Evolutionary conservation across 2,888 invertebrate species (phyloP).

Genomic region (Malthinus seriepunctatus): DNA sequence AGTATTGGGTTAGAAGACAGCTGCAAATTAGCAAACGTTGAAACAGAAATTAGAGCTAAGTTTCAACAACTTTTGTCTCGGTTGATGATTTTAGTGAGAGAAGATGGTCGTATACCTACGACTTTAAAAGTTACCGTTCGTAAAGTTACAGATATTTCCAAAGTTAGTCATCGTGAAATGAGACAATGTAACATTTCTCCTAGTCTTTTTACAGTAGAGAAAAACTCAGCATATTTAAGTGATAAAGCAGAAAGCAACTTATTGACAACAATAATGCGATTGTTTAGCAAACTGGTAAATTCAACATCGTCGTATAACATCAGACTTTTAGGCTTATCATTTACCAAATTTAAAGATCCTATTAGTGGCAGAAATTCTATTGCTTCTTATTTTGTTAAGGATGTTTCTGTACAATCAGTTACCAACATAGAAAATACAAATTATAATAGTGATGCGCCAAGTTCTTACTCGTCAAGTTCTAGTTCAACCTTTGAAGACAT

Average conservation of each 20-base stretch:
- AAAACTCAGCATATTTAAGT: slow-evolving; percentile 51
- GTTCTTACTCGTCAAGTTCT: not conserved
- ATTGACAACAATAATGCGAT: slow-evolving; percentile 70
- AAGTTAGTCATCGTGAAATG: slow-evolving; percentile 73
- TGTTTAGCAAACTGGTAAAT: slow-evolving; percentile 75
- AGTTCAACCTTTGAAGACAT: slow-evolving; percentile 64
- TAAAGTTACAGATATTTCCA: slow-evolving; percentile 69
- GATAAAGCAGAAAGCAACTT: slow-evolving; percentile 67
- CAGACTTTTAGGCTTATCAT: slow-evolving; percentile 78
- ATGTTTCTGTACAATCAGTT: slow-evolving; percentile 78
- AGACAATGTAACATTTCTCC: slow-evolving; percentile 75
- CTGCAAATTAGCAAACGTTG: slow-evolving; percentile 72
- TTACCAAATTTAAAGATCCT: slow-evolving; percentile 78
- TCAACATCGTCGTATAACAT: slow-evolving; percentile 76
- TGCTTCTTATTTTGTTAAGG: slow-evolving; percentile 74
- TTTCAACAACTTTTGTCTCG: slow-evolving; percentile 70
- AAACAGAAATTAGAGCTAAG: slow-evolving; percentile 74
- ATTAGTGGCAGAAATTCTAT: slow-evolving; percentile 72
- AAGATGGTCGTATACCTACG: slow-evolving; percentile 79
- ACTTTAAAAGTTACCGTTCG: slow-evolving; percentile 75
- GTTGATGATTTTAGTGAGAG: slow-evolving; percentile 70
- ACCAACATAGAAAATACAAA: slow-evolving; percentile 64
- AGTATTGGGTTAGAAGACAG: slow-evolving; percentile 81
- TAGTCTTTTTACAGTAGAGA: slow-evolving; percentile 59
- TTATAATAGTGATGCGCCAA: slow-evolving; percentile 7